Evolutionary conservation across 2,797 vertebrate genomes (phyloP), one percentile per base, ranked within the genome.

Genomic region (Schizopygopsis malacanthus): DNA sequence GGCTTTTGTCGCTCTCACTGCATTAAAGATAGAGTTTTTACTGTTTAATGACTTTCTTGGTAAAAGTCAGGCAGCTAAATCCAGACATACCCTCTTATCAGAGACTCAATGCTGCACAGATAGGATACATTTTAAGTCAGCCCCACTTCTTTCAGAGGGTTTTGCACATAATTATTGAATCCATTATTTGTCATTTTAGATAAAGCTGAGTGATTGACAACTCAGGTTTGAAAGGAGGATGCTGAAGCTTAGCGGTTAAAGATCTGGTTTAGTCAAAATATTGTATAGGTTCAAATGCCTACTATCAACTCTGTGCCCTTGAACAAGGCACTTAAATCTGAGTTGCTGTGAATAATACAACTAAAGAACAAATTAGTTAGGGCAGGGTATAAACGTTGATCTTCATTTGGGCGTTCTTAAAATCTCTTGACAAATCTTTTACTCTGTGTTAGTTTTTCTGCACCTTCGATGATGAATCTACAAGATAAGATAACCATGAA

Each of bases 41-140:
- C 77, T 81, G 77, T 85, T 85, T 72, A 85, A 85, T 85, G 84
- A 73, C 78, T 80, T 80, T 81, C 77, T 79, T 80, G 78, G 78
- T 85, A 85, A 80, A 85, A 73, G 43, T 81, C 77, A 80, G 67
- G 63, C 69, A 47, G 67, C 28, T 85, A 63, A 80, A 85, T 81
- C 69, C 28, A 81, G 78, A 72, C 43, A 71, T 73, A 65, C 67
- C 7, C 79, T 72, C 47, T 73, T 73, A 73, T 65, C 69, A 71
- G 28, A 80, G 52, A 85, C 41, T 61, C 15, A n/a, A 2, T 39
- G 41, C 25, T 71, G 20, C 28, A n/a, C 65, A 80, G 84, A 65
- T 79, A 59, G 65, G 39, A 79, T 79, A 71, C 52, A 73, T 45
- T 73, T 61, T 50, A 47, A 73, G 84, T 28, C 22, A 39, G 39